These are phyloP conservation scores for Lacanobia wlatinum DNA, from an alignment of 2,888 invertebrate species.

Conservation along the genomic window DNA sequence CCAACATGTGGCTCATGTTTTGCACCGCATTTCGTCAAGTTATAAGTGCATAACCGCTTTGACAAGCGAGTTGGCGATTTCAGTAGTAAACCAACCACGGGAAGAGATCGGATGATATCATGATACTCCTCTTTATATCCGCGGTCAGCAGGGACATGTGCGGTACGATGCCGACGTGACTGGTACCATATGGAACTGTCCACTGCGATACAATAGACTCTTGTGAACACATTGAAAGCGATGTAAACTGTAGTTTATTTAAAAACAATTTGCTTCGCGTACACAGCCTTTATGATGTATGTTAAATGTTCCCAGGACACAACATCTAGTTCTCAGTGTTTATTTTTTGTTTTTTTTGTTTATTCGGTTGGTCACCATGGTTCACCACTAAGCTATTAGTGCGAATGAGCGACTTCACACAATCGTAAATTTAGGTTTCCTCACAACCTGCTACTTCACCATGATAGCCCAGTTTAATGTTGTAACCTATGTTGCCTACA, in stretches of 20 bases:
- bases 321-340: neutral
- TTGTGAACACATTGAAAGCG: neutral
- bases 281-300: neutral
- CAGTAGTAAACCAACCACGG: neutral
- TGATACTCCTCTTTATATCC: neutral
- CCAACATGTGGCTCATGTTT: too few species aligned
- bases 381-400: neutral
- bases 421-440: neutral
- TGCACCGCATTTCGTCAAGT: too few species aligned
- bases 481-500: neutral
- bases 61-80: too few species aligned
- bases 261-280: neutral
- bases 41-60: too few species aligned
- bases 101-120: neutral
- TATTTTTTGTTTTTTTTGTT: too few species aligned
- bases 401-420: neutral
- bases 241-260: conserved; percentile 4
- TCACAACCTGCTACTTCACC: neutral
- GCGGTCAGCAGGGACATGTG: neutral
- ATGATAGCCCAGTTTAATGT: neutral
- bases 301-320: neutral
- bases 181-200: neutral
- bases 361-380: neutral
- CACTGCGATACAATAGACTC: neutral
- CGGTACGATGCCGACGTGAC: neutral